Conservation (phyloP, 2,113 vertebrate species). For the Caracal caracal region DNA sequence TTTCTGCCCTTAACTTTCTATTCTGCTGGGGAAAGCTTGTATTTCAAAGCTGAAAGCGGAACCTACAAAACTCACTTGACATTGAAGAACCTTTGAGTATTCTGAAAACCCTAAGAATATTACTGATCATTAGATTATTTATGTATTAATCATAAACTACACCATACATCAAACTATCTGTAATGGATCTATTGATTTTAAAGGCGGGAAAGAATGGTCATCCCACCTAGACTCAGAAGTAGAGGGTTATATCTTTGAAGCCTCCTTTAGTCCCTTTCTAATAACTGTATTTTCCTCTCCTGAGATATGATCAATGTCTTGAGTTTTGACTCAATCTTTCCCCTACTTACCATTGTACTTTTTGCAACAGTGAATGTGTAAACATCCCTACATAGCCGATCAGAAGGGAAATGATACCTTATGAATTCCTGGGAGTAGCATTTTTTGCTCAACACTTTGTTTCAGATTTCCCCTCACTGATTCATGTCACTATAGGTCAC, state of each 20-base stretch:
- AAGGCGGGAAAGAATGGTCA: neutral
- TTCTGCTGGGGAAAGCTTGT: neutral
- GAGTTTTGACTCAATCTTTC: neutral
- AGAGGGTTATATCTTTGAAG: neutral
- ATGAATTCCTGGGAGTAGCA: neutral
- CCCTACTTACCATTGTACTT: neutral
- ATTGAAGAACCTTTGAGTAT: neutral
- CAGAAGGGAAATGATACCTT: neutral
- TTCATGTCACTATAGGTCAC: neutral
- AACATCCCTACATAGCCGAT: neutral
- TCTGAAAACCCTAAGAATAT: neutral
- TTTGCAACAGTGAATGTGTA: neutral
- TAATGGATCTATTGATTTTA: neutral
- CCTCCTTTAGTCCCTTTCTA: neutral
- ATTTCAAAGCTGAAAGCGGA: conserved; percentile 11
- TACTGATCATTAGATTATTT: neutral
- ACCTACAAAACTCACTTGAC: neutral
- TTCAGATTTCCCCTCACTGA: neutral
- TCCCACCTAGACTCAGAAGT: neutral
- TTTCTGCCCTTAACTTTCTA: neutral
- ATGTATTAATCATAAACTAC: neutral
- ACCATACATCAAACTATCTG: neutral
- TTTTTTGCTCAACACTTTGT: neutral
- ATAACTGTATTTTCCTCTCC: neutral
- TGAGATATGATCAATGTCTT: neutral